phyloP scores from a whole-genome alignment of 2,113 vertebrate species.

The Tetrao urogallus region DNA sequence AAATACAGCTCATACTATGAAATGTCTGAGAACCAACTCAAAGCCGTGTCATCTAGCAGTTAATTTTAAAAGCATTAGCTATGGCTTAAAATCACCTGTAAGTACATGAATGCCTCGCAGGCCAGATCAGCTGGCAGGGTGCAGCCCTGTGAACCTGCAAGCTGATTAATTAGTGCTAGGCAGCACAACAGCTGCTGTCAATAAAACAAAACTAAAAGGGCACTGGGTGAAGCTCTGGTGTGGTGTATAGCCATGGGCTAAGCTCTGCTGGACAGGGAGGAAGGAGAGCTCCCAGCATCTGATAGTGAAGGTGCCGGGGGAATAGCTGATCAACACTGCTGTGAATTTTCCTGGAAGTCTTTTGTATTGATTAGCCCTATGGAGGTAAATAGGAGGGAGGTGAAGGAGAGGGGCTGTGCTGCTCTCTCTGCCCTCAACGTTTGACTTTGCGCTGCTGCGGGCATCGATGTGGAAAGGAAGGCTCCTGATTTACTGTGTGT shows the following conservation, averaged over 20 bases:
- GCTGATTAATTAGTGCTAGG: neutral
- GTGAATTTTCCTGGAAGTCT: neutral
- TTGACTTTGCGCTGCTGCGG: neutral
- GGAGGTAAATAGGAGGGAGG: neutral
- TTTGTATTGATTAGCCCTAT: neutral
- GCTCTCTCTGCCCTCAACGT: neutral
- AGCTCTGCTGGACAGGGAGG: neutral
- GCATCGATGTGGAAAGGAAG: neutral
- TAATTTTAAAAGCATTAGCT: conserved; percentile 25
- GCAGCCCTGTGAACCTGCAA: neutral
- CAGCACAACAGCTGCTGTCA: accelerated
- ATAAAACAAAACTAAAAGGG: neutral
- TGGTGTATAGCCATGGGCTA: neutral
- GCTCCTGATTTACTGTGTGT: accelerated
- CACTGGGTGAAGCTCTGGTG: neutral
- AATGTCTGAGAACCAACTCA: neutral
- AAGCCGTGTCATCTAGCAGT: neutral
- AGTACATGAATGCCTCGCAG: neutral
- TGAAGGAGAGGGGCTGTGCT: neutral
- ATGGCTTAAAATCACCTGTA: conserved; percentile 8
- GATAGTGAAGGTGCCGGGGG: neutral
- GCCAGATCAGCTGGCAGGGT: neutral
- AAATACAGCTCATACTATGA: neutral
- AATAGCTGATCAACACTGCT: neutral
- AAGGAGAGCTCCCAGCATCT: neutral